Base-by-base conservation (phyloP, 2,113 vertebrate genomes). In the Cyanistes caeruleus region DNA sequence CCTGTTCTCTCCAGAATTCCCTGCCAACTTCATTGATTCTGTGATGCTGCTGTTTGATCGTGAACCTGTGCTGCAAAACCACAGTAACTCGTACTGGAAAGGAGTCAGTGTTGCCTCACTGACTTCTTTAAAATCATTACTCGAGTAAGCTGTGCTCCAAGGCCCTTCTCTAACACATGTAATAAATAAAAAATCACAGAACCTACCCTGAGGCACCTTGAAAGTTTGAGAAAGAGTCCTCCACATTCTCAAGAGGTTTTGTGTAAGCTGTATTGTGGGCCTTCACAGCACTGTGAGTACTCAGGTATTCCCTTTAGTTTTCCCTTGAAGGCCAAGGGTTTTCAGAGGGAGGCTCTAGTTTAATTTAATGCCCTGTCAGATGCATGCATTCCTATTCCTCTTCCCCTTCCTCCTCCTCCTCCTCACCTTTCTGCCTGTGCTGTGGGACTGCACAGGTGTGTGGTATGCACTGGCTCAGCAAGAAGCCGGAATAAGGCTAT, bases 261-360 rank as follows among this genome's bases (percentile, higher is more conserved):
- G 19, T 41, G 35, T 59, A 48, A 80, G 35, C 31, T 18, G 10
- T 51, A 25, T 25, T 43, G 37, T 1, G 0, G 19, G 52, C 11
- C 39, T 60, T 46, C 49, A 25, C 3, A 7, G 44, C 35, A 68
- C 44, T 39, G 39, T 24, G 33, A 0, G 0, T 25, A 24, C 72
- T 67, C 56, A 48, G 24, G 41, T 44, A 73, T 12, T 73, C 35
- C 24, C 30, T 84, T 68, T 5, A 44, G 60, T 15, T 35, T 90
- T 58, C 37, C 21, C 21, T 43, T 25, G 28, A 78, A 48, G 15
- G 18, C 6, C 2, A 8, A 48, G 4, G 20, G 12, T 60, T 55
- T 49, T 81, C 68, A 31, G 41, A 35, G 20, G 2, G 13, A 74
- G 10, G 25, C 13, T 39, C n/a, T 15, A 30, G 48, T 24, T 87